Evolutionary conservation across 1,140 invertebrate species (phyloP), one percentile per base, ranked within the genome.

Genomic region (Cydia fagiglandana): DNA sequence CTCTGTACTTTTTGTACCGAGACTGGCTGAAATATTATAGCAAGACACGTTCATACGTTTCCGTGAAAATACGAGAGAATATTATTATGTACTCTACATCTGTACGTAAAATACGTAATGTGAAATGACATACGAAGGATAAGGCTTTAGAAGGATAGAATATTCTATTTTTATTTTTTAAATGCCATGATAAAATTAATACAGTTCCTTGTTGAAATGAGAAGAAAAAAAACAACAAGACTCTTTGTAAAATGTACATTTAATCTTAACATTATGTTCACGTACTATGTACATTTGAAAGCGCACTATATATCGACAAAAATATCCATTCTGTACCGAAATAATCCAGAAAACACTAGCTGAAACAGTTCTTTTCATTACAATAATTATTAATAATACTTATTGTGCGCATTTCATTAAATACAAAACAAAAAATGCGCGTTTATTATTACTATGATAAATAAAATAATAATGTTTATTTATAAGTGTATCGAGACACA

Each of bases 221-320:
- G 24, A 30, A 64, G 73, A 74, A 78, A 84, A 83, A 78, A 80
- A 85, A 83, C 86, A 76, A 78, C 73, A 76, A 50, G 68, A 74
- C 74, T 84, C 83, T 88, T 89, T 92, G 89, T 88, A 92, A 92
- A 92, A 92, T 91, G 83, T 92, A 92, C 90, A 92, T 92, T 91
- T 92, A 92, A 87, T 92, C 89, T 92, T 92, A 92, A 85, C 90
- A 84, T 76, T 76, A 84, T 87, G 86, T 83, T 85, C 84, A 90
- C 84, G 83, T 89, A 86, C 88, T 92, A 92, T 92, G 81, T 92
- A 92, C 90, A 92, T 81, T 79, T 79, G 83, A 86, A 90, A 91
- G 88, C 88, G 89, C 83, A 83, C 86, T 88, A 87, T 88, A 87
- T 81, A 89, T 86, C 83, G 88, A 89, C 81, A 89, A 86, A 87